These are phyloP conservation scores for Xylota segnis DNA, from an alignment of 2,888 invertebrate genomes.

Conservation along the genomic window DNA sequence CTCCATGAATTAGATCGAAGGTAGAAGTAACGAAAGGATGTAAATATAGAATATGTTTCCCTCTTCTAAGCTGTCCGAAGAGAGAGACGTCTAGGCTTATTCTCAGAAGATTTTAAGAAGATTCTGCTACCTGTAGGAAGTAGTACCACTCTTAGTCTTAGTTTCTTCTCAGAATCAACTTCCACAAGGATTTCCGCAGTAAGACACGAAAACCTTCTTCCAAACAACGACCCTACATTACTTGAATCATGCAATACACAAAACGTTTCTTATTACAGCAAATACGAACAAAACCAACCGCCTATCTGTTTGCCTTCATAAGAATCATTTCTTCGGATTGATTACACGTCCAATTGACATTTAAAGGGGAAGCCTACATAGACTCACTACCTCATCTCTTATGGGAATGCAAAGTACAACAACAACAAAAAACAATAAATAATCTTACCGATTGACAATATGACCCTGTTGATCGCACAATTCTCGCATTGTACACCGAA, in stretches of 20 bases:
- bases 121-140: too few species aligned
- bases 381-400: slow-evolving; percentile 8
- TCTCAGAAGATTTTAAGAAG: too few species aligned
- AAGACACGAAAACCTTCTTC: too few species aligned
- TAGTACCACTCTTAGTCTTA: too few species aligned
- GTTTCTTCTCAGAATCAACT: too few species aligned
- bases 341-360: slow-evolving; percentile 59
- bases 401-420: slow-evolving; percentile 17
- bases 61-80: too few species aligned
- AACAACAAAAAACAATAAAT: neutral
- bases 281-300: neutral
- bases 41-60: too few species aligned
- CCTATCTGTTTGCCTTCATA: slow-evolving; percentile 14
- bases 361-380: slow-evolving; percentile 34
- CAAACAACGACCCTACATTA: too few species aligned
- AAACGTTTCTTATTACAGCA: neutral
- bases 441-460: slow-evolving; percentile 49
- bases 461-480: slow-evolving; percentile 62
- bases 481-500: slow-evolving; percentile 57
- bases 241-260: neutral
- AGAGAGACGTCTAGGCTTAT: too few species aligned
- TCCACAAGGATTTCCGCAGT: too few species aligned
- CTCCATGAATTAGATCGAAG: too few species aligned
- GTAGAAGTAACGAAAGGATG: too few species aligned
- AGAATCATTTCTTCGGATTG: slow-evolving; percentile 43